Base-by-base conservation (phyloP, 2,113 vertebrate species). In the Octodon degus region DNA sequence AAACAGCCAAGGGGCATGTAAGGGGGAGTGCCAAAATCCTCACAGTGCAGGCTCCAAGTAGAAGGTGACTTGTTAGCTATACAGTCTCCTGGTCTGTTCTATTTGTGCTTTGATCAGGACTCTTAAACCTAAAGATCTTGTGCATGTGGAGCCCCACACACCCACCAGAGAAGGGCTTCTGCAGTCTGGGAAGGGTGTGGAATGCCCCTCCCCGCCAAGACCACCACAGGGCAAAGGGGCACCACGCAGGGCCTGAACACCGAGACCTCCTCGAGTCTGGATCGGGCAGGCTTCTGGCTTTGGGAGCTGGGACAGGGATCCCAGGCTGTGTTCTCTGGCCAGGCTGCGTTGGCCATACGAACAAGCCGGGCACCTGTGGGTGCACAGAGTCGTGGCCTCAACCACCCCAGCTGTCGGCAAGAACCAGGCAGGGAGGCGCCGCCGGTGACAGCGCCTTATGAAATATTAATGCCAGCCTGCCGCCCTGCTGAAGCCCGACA, bases 401-500 rank as follows among this genome's bases (percentile, higher is more conserved):
- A 32, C 43, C 0, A 10, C 17, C 37, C 85, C 97, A 97, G 95
- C 93, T 97, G 96, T 95, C 37, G 13, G 84, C 32, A 20, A 53
- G 81, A 91, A 93, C 65, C 85, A 81, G 92, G 97, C 96, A 34
- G 92, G 55, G 81, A 96, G 96, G 97, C 91, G 90, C 96, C 88
- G 11, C 89, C 22, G 14, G 50, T 79, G 88, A 94, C 40, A 20
- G 96, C 92, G 83, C 84, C 87, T 96, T 96, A 76, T 95, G 97
- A 96, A 97, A 97, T 95, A 93, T 97, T 95, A 93, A 97, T 85
- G 96, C 91, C 50, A 4, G 19, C 72, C 62, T 2, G 47, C 84
- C 7, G 32, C 72, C 63, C 93, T 93, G 93, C 92, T 90, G 67
- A 86, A 96, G 95, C 92, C 90, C 3, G 4, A 95, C 96, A 95